phyloP scores from a whole-genome alignment of 2,113 vertebrate genomes.

The Brachypteracias leptosomus region DNA sequence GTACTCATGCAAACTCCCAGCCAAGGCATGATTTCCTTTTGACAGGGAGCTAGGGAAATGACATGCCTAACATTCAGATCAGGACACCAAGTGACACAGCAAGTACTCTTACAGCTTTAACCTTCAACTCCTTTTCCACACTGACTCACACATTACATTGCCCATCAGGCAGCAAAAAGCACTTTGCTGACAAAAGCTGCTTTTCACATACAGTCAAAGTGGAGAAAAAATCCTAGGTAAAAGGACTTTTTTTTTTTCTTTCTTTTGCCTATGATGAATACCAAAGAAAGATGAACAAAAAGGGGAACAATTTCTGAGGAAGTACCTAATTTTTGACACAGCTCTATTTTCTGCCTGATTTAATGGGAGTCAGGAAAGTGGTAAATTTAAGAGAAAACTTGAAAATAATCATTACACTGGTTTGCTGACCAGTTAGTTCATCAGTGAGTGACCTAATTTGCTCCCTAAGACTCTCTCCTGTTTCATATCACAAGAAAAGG shows the following conservation, averaged over 20 bases:
- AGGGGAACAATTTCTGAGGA: constrained; percentile 27
- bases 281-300: constrained; percentile 38
- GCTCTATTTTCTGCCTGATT: constrained; percentile 38
- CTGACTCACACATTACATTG: constrained; percentile 23
- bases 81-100: not conserved
- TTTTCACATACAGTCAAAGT: constrained; percentile 26
- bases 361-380: constrained; percentile 4
- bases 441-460: constrained; percentile 9
- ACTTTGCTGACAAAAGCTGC: constrained; percentile 23
- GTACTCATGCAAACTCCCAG: not conserved
- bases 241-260: not conserved
- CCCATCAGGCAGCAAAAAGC: constrained; percentile 62
- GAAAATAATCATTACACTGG: constrained; percentile 17
- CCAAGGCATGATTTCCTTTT: not conserved
- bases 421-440: constrained; percentile 35
- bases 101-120: constrained; percentile 16
- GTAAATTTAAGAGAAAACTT: constrained; percentile 47
- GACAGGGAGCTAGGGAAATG: constrained; percentile 30
- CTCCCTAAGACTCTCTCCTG: not conserved
- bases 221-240: constrained; percentile 33
- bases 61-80: constrained; percentile 12
- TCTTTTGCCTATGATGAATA: not conserved
- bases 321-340: constrained; percentile 46
- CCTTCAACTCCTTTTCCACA: constrained; percentile 4
- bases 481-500: constrained; percentile 16